phyloP scores from a whole-genome alignment of 1,140 invertebrate genomes.

The Cephus cinctus region DNA sequence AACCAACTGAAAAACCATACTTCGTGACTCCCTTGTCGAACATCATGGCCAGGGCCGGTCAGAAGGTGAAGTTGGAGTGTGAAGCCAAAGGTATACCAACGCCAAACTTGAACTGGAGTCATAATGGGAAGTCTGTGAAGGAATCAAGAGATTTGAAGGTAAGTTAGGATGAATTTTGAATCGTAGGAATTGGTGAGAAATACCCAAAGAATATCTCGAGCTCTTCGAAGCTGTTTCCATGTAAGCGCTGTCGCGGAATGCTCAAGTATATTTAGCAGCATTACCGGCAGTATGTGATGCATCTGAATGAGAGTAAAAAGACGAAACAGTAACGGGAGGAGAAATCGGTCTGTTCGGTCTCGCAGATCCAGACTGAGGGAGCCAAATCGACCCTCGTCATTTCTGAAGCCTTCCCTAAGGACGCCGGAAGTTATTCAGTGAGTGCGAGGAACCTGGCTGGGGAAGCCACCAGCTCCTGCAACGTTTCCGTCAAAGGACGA shows the following conservation, averaged over 20 bases:
- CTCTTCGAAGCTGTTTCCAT: no score
- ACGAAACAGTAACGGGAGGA: slow-evolving; percentile 12
- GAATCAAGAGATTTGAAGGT: slow-evolving; percentile 58
- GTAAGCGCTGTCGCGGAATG: background rate
- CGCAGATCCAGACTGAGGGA: slow-evolving; percentile 62
- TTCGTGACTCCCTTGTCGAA: slow-evolving; percentile 61
- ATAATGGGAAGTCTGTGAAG: slow-evolving; percentile 65
- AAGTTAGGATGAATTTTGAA: no score
- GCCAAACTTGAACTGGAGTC: slow-evolving; percentile 66
- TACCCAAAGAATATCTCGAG: no score
- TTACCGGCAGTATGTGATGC: slow-evolving; percentile 27
- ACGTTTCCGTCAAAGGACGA: slow-evolving; percentile 69
- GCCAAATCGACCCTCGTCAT: slow-evolving; percentile 65
- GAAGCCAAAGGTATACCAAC: slow-evolving; percentile 62
- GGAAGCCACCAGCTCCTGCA: slow-evolving; percentile 63
- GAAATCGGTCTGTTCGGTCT: slow-evolving; percentile 25
- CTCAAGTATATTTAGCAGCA: slow-evolving; percentile 33
- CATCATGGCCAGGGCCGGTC: slow-evolving; percentile 64
- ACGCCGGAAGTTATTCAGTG: slow-evolving; percentile 68
- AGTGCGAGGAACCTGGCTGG: slow-evolving; percentile 66
- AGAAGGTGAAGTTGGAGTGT: slow-evolving; percentile 70
- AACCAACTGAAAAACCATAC: slow-evolving; percentile 56
- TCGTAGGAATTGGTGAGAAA: no score
- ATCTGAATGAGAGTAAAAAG: slow-evolving; percentile 33
- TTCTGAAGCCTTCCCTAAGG: slow-evolving; percentile 69